Conservation (phyloP, 2,888 invertebrate genomes). For the Galeopsomyia nigrocyanea region DNA sequence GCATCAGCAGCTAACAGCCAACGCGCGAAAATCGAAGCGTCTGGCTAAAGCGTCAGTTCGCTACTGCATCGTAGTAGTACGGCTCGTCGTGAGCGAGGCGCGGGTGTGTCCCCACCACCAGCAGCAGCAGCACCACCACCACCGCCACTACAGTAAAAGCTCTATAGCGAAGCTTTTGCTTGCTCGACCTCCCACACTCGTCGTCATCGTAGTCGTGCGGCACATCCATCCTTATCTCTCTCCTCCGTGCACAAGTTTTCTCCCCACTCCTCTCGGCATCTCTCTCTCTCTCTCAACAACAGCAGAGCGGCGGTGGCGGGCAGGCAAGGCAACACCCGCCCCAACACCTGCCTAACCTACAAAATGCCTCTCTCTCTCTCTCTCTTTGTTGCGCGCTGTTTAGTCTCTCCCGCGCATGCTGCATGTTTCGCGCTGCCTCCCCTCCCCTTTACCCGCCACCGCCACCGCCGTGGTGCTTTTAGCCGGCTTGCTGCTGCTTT, state of each 20-base stretch:
- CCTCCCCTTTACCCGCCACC: too few relatives aligned
- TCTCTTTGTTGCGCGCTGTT: slow-evolving; percentile 47
- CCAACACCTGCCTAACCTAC: slow-evolving; percentile 23
- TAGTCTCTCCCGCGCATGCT: slow-evolving; percentile 44
- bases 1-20: slow-evolving; percentile 62
- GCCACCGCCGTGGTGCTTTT: slow-evolving; percentile 29
- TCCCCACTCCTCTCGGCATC: slow-evolving; percentile 38
- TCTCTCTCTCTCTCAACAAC: slow-evolving; percentile 22
- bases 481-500: background rate
- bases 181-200: slow-evolving; percentile 17
- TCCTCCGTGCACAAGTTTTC: slow-evolving; percentile 37
- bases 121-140: too few relatives aligned
- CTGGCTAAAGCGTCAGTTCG: slow-evolving; percentile 44
- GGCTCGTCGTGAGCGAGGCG: too few relatives aligned
- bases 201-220: slow-evolving; percentile 26
- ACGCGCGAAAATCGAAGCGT: slow-evolving; percentile 50
- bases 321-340: slow-evolving; percentile 30
- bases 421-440: slow-evolving; percentile 6
- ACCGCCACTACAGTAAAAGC: too few relatives aligned
- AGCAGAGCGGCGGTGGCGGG: slow-evolving; percentile 28
- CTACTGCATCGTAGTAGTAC: background rate
- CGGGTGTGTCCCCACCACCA: too few relatives aligned
- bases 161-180: slow-evolving; percentile 8
- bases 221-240: slow-evolving; percentile 39
- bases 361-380: slow-evolving; percentile 26